Evolutionary conservation across 2,797 vertebrate species (phyloP).

Genomic region (Squalus acanthias): DNA sequence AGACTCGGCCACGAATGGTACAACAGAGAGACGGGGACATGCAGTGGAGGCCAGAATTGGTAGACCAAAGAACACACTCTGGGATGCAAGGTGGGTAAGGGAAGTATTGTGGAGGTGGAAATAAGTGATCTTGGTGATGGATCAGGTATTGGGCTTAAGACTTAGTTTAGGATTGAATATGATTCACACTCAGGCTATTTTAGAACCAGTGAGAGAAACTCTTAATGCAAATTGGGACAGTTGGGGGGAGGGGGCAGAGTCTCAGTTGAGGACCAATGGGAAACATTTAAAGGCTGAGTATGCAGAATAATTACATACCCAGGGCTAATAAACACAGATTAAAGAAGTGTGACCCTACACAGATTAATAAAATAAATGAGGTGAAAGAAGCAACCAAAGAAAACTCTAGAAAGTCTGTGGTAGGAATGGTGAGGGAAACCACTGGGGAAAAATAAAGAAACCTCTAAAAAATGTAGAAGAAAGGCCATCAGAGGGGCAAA

Average conservation of each 20-base stretch:
- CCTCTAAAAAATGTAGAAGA: neutral
- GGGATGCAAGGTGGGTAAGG: neutral
- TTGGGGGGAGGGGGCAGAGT: neutral
- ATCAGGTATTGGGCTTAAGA: neutral
- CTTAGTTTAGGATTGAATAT: neutral
- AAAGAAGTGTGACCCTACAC: neutral
- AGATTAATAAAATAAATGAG: neutral
- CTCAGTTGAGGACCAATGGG: neutral
- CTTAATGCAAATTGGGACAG: neutral
- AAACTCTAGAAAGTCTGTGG: neutral
- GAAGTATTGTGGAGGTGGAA: neutral
- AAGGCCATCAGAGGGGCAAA: neutral
- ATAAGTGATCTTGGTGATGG: neutral
- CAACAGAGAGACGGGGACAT: neutral
- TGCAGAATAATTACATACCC: neutral
- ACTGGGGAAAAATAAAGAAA: neutral
- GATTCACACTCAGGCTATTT: neutral
- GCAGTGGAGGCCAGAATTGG: neutral
- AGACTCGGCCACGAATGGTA: neutral
- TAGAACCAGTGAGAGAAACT: neutral
- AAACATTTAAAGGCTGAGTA: neutral
- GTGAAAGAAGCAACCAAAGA: neutral
- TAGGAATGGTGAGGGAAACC: neutral
- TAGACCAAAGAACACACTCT: neutral
- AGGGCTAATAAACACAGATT: neutral